Percentiles rank a stretch among this genome's conserved stretches.
Conservation (phyloP, 2,797 vertebrate species). For the Poeciliopsis paucimaculata region DNA sequence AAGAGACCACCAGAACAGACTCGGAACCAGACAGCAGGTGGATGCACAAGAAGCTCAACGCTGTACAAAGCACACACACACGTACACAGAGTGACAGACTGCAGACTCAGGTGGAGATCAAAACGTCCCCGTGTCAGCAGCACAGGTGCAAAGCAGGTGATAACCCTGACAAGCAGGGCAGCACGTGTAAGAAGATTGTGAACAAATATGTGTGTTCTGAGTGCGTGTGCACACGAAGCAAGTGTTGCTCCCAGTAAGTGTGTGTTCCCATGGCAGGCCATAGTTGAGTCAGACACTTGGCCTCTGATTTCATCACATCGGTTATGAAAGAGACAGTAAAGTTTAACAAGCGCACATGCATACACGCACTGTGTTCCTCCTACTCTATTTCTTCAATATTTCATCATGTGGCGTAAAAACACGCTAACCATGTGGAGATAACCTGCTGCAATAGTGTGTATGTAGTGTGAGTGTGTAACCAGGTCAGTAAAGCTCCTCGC, state of each 20-base stretch:
- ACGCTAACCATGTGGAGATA: conserved; percentile 70
- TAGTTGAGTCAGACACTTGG: conserved; percentile 81
- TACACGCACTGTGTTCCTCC: conserved; percentile 37
- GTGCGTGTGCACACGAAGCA: conserved; percentile 1
- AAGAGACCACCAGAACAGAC: conserved; percentile 43
- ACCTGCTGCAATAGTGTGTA: conserved; percentile 57
- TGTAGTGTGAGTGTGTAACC: conserved; percentile 36
- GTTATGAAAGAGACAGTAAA: conserved; percentile 81
- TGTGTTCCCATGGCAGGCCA: conserved; percentile 63
- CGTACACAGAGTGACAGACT: neutral
- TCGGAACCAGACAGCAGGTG: conserved; percentile 14
- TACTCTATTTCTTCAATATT: conserved; percentile 77
- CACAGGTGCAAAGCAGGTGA: conserved; percentile 44
- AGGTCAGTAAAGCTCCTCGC: conserved; percentile 53
- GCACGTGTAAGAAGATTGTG: conserved; percentile 16
- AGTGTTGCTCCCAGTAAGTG: conserved; percentile 33
- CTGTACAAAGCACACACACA: neutral
- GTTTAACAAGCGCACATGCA: conserved; percentile 56
- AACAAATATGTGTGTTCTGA: conserved; percentile 14
- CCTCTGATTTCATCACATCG: conserved; percentile 82
- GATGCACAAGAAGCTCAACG: conserved; percentile 22
- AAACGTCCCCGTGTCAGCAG: conserved; percentile 22
- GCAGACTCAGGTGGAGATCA: conserved; percentile 33
- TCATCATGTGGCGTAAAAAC: conserved; percentile 75
- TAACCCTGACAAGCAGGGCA: conserved; percentile 40